phyloP scores from a whole-genome alignment of 1,140 invertebrate species.

The Lepidurus couesii region DNA sequence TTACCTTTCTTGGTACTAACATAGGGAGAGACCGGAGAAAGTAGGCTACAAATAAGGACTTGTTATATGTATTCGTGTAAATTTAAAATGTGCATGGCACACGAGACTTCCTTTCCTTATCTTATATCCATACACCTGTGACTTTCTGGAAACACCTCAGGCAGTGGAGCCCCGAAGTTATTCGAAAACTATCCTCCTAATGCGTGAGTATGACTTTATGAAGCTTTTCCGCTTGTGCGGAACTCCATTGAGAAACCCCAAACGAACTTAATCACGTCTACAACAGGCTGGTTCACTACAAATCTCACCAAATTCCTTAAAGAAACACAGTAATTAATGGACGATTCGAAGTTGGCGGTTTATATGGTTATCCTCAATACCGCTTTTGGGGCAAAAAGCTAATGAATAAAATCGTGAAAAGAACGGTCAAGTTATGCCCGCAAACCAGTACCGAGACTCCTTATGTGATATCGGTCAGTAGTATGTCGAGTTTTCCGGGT shows the following conservation, averaged over 20 bases:
- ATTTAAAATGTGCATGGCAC: neutral
- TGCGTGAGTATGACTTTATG: neutral
- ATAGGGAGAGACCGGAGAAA: neutral
- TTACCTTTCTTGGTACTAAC: neutral
- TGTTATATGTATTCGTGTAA: neutral
- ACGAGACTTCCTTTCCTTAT: neutral
- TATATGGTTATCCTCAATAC: neutral
- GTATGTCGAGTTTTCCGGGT: conserved; percentile 4
- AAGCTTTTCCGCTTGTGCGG: neutral
- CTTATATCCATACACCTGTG: neutral
- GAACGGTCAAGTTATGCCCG: neutral
- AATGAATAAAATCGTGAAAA: neutral
- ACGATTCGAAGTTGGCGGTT: neutral
- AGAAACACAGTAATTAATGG: neutral
- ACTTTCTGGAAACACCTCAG: neutral
- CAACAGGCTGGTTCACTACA: neutral
- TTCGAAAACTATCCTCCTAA: neutral
- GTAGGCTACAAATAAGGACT: neutral
- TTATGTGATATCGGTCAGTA: conserved; percentile 18
- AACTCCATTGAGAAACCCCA: neutral
- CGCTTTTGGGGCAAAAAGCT: neutral
- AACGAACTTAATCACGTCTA: too few relatives aligned
- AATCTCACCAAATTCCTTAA: neutral
- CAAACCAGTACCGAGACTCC: neutral
- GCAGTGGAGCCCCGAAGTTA: neutral